Percentiles rank a stretch among this genome's conserved stretches.
Conservation (phyloP, 2,113 vertebrate genomes). For the Muntiacus reevesi region DNA sequence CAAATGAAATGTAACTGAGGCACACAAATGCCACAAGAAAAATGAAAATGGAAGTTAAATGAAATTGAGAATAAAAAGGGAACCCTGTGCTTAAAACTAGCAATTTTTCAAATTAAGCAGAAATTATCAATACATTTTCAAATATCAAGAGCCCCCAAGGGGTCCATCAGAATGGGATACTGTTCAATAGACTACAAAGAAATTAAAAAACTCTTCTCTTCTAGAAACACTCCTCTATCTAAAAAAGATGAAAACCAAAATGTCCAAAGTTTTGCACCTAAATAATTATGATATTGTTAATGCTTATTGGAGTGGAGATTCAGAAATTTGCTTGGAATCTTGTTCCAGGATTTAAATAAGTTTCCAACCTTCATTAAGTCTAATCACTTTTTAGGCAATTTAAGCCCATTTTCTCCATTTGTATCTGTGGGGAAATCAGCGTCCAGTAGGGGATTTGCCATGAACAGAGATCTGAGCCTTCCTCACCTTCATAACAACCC, state of each 20-base stretch:
- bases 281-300: background rate
- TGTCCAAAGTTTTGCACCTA: background rate
- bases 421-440: background rate
- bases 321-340: background rate
- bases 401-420: background rate
- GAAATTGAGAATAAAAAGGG: background rate
- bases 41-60: conserved; percentile 1
- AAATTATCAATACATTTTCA: background rate
- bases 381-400: background rate
- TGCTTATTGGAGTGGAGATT: background rate
- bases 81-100: background rate
- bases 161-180: background rate
- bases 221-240: background rate
- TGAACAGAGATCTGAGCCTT: background rate
- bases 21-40: background rate
- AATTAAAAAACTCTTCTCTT: background rate
- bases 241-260: background rate
- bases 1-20: background rate
- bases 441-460: background rate
- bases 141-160: background rate
- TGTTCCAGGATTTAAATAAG: background rate
- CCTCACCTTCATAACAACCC: background rate
- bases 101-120: background rate
- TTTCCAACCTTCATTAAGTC: background rate
- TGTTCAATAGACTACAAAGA: background rate